Evolutionary conservation across 2,888 invertebrate genomes (phyloP).

Genomic region (Dryobotodes eremita): DNA sequence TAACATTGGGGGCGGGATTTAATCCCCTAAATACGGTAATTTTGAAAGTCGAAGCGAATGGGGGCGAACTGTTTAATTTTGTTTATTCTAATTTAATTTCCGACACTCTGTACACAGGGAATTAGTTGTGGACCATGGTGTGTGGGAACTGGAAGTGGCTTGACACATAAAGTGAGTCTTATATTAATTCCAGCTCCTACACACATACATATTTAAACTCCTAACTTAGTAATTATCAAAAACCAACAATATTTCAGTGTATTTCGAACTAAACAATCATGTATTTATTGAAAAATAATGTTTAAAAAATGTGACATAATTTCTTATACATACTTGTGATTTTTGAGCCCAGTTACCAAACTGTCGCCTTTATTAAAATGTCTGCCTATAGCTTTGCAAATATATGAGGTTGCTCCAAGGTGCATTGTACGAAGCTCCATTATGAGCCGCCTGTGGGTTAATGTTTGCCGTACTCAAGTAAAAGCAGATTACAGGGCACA

Average conservation of each 20-base stretch:
- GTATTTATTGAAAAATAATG: no score
- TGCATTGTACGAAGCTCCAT: background rate
- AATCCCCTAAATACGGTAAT: constrained; percentile 81
- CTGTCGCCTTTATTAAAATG: background rate
- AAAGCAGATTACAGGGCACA: constrained; percentile 37
- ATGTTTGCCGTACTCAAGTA: constrained; percentile 31
- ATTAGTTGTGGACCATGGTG: constrained; percentile 61
- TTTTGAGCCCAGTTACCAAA: background rate
- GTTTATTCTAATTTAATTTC: constrained; percentile 87
- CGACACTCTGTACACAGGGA: constrained; percentile 75
- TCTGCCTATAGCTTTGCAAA: background rate
- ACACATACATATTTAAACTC: background rate
- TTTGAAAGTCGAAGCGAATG: constrained; percentile 81
- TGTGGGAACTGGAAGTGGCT: constrained; percentile 44
- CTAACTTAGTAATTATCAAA: background rate
- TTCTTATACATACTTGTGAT: background rate
- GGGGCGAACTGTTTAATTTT: constrained; percentile 84
- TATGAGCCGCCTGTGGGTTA: background rate
- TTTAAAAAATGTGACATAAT: background rate
- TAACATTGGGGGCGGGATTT: constrained; percentile 77
- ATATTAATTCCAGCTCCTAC: background rate
- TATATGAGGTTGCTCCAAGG: constrained; percentile 2
- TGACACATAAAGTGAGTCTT: background rate
- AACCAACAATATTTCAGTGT: background rate
- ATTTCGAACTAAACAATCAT: background rate